These are phyloP conservation scores for Thermophis baileyi DNA, from an alignment of 2,113 vertebrate species.

Conservation along the genomic window DNA sequence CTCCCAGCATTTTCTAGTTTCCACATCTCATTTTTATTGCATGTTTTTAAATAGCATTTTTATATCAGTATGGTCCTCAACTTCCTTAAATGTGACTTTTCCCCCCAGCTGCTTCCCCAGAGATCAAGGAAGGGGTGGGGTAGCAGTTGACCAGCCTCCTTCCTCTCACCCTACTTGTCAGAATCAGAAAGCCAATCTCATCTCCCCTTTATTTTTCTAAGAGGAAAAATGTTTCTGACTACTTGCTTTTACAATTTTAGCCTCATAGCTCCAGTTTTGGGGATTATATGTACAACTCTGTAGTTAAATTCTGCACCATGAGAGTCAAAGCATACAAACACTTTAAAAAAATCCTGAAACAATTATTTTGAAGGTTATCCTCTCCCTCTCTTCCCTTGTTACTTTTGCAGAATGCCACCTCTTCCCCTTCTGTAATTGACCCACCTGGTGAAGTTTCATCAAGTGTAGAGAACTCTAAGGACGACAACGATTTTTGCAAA, in stretches of 20 bases:
- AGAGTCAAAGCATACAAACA: not conserved
- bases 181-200: not conserved
- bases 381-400: not conserved
- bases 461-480: slow-evolving; percentile 16
- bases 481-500: not conserved
- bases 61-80: not conserved
- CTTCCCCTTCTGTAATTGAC: not conserved
- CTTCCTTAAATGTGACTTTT: not conserved
- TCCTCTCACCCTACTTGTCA: slow-evolving; percentile 48
- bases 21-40: not conserved
- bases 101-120: not conserved
- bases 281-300: not conserved
- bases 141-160: not conserved
- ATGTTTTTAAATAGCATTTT: not conserved
- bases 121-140: no score
- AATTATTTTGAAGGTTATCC: not conserved
- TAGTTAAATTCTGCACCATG: not conserved
- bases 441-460: slow-evolving; percentile 28
- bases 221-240: not conserved
- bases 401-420: not conserved
- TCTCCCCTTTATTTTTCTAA: not conserved
- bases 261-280: not conserved
- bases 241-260: not conserved
- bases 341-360: not conserved
- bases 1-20: not conserved